Evolutionary conservation across 1,140 invertebrate species (phyloP).

Genomic region (Drosophila sproati): DNA sequence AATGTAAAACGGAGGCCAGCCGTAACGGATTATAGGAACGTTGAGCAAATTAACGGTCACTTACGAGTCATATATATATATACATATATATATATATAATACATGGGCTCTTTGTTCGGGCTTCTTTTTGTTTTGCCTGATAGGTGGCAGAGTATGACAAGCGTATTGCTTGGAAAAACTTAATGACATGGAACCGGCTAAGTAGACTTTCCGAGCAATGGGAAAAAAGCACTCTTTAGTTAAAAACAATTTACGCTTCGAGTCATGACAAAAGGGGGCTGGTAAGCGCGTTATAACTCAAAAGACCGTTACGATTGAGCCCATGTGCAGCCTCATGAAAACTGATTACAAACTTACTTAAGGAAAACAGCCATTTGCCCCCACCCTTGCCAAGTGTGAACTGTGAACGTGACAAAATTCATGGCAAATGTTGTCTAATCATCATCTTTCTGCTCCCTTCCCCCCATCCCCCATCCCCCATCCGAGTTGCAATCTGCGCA

Average conservation of each 20-base stretch:
- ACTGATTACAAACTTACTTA: slow-evolving; percentile 43
- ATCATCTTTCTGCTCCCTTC: slow-evolving; percentile 32
- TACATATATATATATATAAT: slow-evolving; percentile 25
- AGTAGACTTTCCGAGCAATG: slow-evolving; percentile 24
- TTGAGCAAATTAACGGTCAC: slow-evolving; percentile 69
- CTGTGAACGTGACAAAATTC: slow-evolving; percentile 67
- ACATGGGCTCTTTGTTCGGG: slow-evolving; percentile 52
- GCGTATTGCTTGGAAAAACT: slow-evolving; percentile 56
- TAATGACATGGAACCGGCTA: slow-evolving; percentile 68
- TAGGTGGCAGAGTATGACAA: slow-evolving; percentile 60
- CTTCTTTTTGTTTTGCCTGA: not conserved
- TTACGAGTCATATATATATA: slow-evolving; percentile 38
- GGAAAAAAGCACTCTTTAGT: slow-evolving; percentile 21
- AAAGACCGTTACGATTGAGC: slow-evolving; percentile 42
- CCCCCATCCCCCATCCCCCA: not conserved
- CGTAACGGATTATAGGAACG: slow-evolving; percentile 76
- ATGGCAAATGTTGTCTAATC: slow-evolving; percentile 62
- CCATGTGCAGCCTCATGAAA: slow-evolving; percentile 60
- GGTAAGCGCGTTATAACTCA: slow-evolving; percentile 48
- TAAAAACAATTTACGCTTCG: slow-evolving; percentile 25
- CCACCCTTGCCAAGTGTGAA: slow-evolving; percentile 27
- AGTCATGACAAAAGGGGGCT: slow-evolving; percentile 49
- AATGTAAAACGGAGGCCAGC: slow-evolving; percentile 70
- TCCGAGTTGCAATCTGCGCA: slow-evolving; percentile 30
- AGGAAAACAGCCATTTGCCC: not conserved